These are phyloP conservation scores for Ctenosaura bakeri DNA, from an alignment of 2,797 vertebrate genomes.

Conservation along the genomic window DNA sequence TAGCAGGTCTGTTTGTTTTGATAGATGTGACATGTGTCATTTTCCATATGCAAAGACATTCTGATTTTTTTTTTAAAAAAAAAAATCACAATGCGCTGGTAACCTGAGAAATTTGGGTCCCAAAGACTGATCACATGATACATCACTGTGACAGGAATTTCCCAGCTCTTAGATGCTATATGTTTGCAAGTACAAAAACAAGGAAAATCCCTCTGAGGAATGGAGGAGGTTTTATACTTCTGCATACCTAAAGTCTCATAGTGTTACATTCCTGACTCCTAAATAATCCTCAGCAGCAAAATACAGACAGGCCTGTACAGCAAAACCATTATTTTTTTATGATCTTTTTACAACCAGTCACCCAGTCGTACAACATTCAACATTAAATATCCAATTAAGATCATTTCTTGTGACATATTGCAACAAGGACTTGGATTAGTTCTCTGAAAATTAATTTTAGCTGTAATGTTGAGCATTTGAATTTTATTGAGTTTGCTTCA, in stretches of 20 bases:
- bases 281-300: conserved; percentile 2
- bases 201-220: background rate
- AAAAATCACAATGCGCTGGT: background rate
- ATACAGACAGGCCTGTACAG: conserved; percentile 23
- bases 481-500: background rate
- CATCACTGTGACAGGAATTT: background rate
- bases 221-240: background rate
- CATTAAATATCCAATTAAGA: conserved; percentile 6
- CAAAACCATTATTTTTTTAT: conserved; percentile 22
- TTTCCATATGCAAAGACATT: background rate
- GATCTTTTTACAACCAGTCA: background rate
- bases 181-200: background rate
- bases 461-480: background rate
- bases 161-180: background rate
- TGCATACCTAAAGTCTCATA: conserved; percentile 1
- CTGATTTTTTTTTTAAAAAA: background rate
- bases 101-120: background rate
- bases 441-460: background rate
- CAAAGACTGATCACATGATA: background rate
- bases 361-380: background rate
- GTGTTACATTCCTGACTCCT: conserved; percentile 8
- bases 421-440: background rate
- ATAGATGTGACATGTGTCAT: background rate
- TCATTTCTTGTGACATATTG: background rate
- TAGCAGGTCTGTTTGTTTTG: background rate